phyloP scores from a whole-genome alignment of 1,140 invertebrate genomes.

The Acarapis woodi region DNA sequence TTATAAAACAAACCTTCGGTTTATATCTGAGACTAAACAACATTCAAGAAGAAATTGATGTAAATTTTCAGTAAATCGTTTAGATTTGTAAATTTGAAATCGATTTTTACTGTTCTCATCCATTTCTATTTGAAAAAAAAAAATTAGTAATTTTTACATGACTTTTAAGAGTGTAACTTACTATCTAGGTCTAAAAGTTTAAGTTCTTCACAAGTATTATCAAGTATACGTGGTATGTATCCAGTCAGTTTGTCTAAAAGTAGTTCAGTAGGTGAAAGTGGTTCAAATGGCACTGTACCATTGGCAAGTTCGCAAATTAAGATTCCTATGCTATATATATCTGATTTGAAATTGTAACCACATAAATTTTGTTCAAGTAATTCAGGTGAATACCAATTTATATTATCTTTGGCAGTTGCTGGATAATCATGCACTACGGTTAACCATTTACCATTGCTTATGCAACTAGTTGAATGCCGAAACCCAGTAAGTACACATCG shows the following conservation, averaged over 20 bases:
- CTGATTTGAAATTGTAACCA: slow-evolving; percentile 60
- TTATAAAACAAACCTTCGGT: no score
- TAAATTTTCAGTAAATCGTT: neutral
- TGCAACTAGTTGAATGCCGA: slow-evolving; percentile 36
- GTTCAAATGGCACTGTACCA: slow-evolving; percentile 51
- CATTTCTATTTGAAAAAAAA: no score
- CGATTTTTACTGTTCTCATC: neutral
- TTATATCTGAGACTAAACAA: no score
- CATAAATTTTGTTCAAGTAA: slow-evolving; percentile 59
- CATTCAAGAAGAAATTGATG: neutral
- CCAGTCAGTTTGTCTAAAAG: slow-evolving; percentile 59
- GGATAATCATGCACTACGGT: slow-evolving; percentile 40
- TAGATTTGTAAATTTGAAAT: neutral
- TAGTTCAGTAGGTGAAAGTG: slow-evolving; percentile 53
- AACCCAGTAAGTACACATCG: slow-evolving; percentile 39
- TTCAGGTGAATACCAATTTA: slow-evolving; percentile 70
- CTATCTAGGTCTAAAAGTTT: no score
- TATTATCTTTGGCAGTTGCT: slow-evolving; percentile 28
- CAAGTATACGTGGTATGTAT: slow-evolving; percentile 38
- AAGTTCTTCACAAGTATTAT: slow-evolving; percentile 32
- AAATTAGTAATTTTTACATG: slow-evolving; percentile 19
- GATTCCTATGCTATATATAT: slow-evolving; percentile 66
- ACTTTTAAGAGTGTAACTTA: slow-evolving; percentile 21
- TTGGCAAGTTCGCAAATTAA: slow-evolving; percentile 63
- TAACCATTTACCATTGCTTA: slow-evolving; percentile 34